Base-by-base conservation (phyloP, 2,797 vertebrate species). In the Dromococcyx pavoninus region DNA sequence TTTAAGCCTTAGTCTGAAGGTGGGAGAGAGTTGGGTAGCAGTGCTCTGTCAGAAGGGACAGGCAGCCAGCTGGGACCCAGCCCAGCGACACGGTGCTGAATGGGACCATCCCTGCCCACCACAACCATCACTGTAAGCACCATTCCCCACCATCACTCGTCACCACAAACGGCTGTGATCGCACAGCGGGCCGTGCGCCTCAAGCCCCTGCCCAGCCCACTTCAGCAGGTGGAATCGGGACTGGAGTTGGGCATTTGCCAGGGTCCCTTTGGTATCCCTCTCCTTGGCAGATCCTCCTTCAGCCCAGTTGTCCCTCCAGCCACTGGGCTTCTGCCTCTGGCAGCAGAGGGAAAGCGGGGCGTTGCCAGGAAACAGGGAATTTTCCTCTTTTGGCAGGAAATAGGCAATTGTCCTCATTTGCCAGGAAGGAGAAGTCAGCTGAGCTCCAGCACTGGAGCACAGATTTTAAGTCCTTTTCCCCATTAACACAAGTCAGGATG, bases 341-440 rank as follows among this genome's bases (percentile, higher is more conserved):
- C 5, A 15, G 17, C 1, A 3, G 11, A 5, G 37, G 39, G 56
- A 33, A 18, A n/a, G 18, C 0, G 3, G 23, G n/a, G 24, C 16
- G 43, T 10, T 6, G 41, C 60, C n/a, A 23, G 22, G 5, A 39
- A 57, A 24, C 0, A 1, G 23, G 33, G n/a, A n/a, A n/a, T n/a
- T n/a, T n/a, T n/a, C n/a, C n/a, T 56, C n/a, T n/a, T 43, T 10
- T 6, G 41, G 60, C n/a, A 23, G 22, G 5, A 39, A 57, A 24
- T 0, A 1, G 23, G 33, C 56, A 7, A 2, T 32, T 27, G 58
- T 48, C 39, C 27, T 66, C 37, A n/a, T n/a, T n/a, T n/a, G n/a
- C n/a, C n/a, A n/a, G n/a, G n/a, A n/a, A n/a, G n/a, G n/a, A n/a
- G 44, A 9, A 32, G 33, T 25, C 3, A 0, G 33, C 2, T 0